A percentile compares a stretch with the other conserved stretches of the same genome.
These are phyloP conservation scores for Lycopodina hypogea DNA, from an alignment of 37 sponge, comb jelly and placozoan species.

Conservation along the genomic window DNA sequence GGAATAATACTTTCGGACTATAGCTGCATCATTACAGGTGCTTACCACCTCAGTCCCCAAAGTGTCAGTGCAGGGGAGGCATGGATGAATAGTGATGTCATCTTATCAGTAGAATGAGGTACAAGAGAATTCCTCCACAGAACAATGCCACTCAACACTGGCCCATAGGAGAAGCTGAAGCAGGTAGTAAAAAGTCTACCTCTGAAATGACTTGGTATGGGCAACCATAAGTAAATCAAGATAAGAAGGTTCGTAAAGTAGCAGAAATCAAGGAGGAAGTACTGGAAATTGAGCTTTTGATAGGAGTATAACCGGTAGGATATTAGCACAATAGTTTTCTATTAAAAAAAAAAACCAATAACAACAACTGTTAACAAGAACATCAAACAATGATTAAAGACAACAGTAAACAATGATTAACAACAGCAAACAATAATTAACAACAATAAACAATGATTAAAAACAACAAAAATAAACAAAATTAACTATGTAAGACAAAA, in stretches of 20 bases:
- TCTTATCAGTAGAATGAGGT: conserved; percentile 64
- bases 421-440: too few species aligned
- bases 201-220: not conserved
- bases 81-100: conserved; percentile 72
- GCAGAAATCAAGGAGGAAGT: conserved; percentile 72
- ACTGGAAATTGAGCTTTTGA: conserved; percentile 39
- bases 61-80: conserved; percentile 48
- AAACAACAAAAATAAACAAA: too few species aligned
- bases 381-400: too few species aligned
- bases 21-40: too few species aligned
- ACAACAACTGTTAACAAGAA: too few species aligned
- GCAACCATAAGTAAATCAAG: conserved; percentile 54
- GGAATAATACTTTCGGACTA: not conserved
- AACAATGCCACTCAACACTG: conserved; percentile 40
- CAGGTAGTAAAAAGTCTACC: conserved; percentile 22
- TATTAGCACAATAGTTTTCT: conserved; percentile 45
- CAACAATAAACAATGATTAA: too few species aligned
- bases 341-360: not conserved
- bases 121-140: conserved; percentile 69
- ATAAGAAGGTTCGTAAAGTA: conserved; percentile 61
- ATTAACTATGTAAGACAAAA: too few species aligned
- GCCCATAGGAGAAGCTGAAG: conserved; percentile 51
- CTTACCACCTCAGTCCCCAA: conserved; percentile 61
- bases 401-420: too few species aligned
- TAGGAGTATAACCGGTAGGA: conserved; percentile 55